A percentile compares a stretch with the other conserved stretches of the same genome.
Evolutionary conservation across 2,888 invertebrate species (phyloP).

Genomic region (Pinctada fucata): DNA sequence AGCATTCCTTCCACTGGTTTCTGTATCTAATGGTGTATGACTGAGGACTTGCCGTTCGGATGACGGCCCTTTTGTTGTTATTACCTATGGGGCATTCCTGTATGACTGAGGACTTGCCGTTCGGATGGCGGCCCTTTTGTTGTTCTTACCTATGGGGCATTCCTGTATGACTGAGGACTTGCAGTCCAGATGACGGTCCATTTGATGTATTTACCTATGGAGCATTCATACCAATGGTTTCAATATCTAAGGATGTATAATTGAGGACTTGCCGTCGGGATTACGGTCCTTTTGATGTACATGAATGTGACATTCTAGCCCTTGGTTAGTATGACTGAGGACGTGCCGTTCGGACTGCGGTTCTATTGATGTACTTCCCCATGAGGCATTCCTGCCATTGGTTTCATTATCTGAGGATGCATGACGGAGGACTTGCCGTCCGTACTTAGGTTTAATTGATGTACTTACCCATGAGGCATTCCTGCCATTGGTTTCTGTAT

Average conservation of each 20-base stretch:
- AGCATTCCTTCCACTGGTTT: slow-evolving; percentile 62
- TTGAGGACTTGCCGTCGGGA: too few species aligned
- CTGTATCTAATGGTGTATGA: too few species aligned
- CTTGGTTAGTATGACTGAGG: slow-evolving; percentile 44
- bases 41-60: too few species aligned
- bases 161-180: too few species aligned
- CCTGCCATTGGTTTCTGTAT: slow-evolving; percentile 73
- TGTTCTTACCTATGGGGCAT: too few species aligned
- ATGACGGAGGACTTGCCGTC: slow-evolving; percentile 62
- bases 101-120: too few species aligned
- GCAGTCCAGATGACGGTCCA: too few species aligned
- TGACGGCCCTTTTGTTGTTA: too few species aligned
- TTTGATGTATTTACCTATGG: slow-evolving; percentile 62
- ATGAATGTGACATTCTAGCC: too few species aligned
- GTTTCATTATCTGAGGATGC: slow-evolving; percentile 75
- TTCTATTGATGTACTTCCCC: slow-evolving; percentile 57
- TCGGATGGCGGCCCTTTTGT: too few species aligned
- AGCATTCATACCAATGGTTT: slow-evolving; percentile 73
- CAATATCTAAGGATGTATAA: slow-evolving; percentile 73
- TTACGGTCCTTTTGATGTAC: too few species aligned
- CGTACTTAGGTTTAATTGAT: slow-evolving; percentile 73
- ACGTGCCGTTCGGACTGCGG: slow-evolving; percentile 21
- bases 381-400: slow-evolving; percentile 71
- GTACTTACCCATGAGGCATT: slow-evolving; percentile 72
- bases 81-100: too few species aligned